Base-by-base conservation (phyloP, 2,113 vertebrate species). In the Trachemys scripta region DNA sequence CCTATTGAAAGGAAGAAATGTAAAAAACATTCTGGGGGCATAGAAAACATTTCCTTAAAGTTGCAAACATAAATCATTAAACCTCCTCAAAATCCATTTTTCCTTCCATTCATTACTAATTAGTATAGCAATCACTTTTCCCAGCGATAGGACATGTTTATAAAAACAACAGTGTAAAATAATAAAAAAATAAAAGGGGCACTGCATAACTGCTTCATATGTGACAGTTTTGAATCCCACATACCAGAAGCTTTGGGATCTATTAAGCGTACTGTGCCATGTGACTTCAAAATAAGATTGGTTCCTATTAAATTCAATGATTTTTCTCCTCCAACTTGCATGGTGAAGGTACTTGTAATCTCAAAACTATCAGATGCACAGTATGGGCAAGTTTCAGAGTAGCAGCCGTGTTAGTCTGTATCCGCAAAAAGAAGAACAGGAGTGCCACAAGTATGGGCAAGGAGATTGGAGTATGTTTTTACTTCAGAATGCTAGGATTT, bases 231-330 rank as follows among this genome's bases (percentile, higher is more conserved):
- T 79, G 59, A 89, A 92, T 51, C 78, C 24, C n/a, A 17, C 24
- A 31, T 82, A 53, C 82, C 81, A 82, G 82, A 59, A 80, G 54
- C 51, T 89, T 80, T 92, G 76, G n/a, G 84, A 92, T 94, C 81
- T 82, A 47, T 92, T 88, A 96, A 96, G 87, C 13, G 51, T 80
- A 47, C 47, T 85, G 27, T 59, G 62, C 29, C 85, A 82, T 81
- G 47, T 84, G 82, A 86, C 88, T 95, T 95, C 69, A 90, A 89
- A 94, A n/a, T 27, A 75, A 90, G 31, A 89, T 93, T 91, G 45
- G 54, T 53, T 94, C 69, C 47, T 89, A 49, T 1, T 89, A 88
- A 83, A 96, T 90, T 88, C 89, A 87, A 1, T 8, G 62, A 88
- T 0, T 50, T 88, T 88, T 86, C 84, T 93, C 69, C 75, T 25